A percentile compares a stretch with the other conserved stretches of the same genome.
phyloP scores from a whole-genome alignment of 2,113 vertebrate genomes.

The Vidua macroura region DNA sequence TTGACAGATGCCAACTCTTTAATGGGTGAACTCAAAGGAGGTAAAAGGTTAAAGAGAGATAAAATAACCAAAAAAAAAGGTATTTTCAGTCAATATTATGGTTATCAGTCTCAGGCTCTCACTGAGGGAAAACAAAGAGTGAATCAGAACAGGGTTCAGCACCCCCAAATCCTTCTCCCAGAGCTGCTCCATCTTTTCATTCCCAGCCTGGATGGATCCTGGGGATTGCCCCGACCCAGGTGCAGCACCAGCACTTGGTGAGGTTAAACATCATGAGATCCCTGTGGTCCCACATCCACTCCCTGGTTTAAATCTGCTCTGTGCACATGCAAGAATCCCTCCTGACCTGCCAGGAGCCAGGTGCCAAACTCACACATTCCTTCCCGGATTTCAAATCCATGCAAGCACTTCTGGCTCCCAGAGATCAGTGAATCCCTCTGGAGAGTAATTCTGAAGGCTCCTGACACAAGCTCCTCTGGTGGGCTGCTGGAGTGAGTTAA shows the following conservation, averaged over 20 bases:
- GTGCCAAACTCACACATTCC: neutral
- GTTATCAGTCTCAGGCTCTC: neutral
- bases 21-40: neutral
- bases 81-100: neutral
- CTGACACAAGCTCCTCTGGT: neutral
- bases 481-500: neutral
- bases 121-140: neutral
- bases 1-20: neutral
- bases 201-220: accelerated
- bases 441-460: neutral
- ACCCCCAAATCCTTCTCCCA: neutral
- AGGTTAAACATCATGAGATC: neutral
- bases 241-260: neutral
- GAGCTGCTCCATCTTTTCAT: neutral
- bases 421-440: neutral
- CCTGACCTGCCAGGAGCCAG: neutral
- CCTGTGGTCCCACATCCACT: neutral
- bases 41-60: neutral
- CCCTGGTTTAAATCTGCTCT: neutral
- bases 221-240: neutral
- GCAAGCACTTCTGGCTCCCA: neutral
- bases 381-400: neutral
- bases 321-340: neutral
- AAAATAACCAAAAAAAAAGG: neutral
- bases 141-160: neutral